Percentiles rank a stretch among this genome's conserved stretches.
Evolutionary conservation across 1,140 invertebrate species (phyloP).

Genomic region (Drosophila rufa): DNA sequence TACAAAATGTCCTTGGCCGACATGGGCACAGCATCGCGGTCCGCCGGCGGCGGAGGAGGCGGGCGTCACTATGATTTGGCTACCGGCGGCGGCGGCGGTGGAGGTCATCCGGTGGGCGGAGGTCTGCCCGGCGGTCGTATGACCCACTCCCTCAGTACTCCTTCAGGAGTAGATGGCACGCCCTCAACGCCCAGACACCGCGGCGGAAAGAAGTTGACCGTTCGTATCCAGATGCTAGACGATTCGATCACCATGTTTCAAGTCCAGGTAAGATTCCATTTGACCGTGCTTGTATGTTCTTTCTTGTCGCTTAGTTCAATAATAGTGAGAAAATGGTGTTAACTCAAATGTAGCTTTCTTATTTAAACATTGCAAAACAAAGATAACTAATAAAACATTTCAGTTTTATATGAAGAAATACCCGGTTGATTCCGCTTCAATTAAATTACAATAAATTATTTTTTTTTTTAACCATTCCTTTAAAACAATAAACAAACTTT

Average conservation of each 20-base stretch:
- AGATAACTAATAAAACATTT: background rate
- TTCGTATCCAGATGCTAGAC: conserved; percentile 94
- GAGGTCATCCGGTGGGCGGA: conserved; percentile 45
- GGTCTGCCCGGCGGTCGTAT: conserved; percentile 86
- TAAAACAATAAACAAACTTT: too few species aligned
- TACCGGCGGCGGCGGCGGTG: conserved; percentile 46
- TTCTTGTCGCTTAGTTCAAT: too few species aligned
- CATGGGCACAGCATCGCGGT: conserved; percentile 78
- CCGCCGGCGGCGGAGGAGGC: conserved; percentile 51
- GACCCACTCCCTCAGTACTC: conserved; percentile 93
- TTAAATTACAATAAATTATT: too few species aligned
- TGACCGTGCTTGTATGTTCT: background rate
- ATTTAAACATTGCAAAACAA: background rate
- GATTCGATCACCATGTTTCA: conserved; percentile 95
- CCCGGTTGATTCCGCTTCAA: too few species aligned
- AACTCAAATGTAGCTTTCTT: background rate
- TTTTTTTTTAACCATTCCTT: too few species aligned
- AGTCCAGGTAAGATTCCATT: conserved; percentile 90
- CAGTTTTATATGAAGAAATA: too few species aligned
- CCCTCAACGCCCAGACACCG: conserved; percentile 90
- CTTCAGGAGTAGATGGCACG: conserved; percentile 92
- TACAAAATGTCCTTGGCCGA: conserved; percentile 84
- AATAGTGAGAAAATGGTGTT: too few species aligned
- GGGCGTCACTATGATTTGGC: conserved; percentile 40
- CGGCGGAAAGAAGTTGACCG: conserved; percentile 94